Evolutionary conservation across 2,113 vertebrate genomes (phyloP).

Genomic region (Leucopsar rothschildi): DNA sequence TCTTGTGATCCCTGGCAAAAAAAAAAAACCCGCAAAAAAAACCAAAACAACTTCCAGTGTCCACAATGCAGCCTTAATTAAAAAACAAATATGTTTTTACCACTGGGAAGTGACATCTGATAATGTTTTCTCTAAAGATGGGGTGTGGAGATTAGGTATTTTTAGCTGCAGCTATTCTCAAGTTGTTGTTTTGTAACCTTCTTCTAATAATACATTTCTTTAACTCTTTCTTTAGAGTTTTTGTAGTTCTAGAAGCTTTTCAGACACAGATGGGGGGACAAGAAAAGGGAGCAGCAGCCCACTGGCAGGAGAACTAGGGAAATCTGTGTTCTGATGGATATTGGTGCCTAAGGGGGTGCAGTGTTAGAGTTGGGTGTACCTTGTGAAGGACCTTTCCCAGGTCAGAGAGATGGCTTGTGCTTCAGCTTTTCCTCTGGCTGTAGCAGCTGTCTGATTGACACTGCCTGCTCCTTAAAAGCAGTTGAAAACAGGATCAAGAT

Average conservation of each 20-base stretch:
- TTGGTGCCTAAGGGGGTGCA: rapidly evolving
- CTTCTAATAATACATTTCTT: background rate
- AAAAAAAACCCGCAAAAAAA: background rate
- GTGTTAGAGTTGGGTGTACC: background rate
- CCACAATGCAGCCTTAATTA: background rate
- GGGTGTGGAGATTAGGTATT: background rate
- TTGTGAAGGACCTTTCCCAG: background rate
- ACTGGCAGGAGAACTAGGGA: background rate
- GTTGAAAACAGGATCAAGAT: background rate
- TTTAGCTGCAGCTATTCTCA: conserved; percentile 1
- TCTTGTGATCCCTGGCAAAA: background rate
- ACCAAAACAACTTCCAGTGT: background rate
- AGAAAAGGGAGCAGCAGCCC: background rate
- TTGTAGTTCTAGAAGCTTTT: background rate
- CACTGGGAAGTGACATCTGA: background rate
- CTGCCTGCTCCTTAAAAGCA: background rate
- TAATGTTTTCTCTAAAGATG: background rate
- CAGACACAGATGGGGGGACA: background rate
- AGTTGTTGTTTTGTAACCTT: background rate
- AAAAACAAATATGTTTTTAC: background rate
- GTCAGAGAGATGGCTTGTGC: background rate
- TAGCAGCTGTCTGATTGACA: background rate
- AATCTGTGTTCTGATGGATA: background rate
- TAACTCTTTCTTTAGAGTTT: background rate
- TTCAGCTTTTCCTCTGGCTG: background rate